A percentile compares a stretch with the other conserved stretches of the same genome.
These are phyloP conservation scores for Rhinogobius similis DNA, from an alignment of 2,113 vertebrate genomes.

Conservation along the genomic window DNA sequence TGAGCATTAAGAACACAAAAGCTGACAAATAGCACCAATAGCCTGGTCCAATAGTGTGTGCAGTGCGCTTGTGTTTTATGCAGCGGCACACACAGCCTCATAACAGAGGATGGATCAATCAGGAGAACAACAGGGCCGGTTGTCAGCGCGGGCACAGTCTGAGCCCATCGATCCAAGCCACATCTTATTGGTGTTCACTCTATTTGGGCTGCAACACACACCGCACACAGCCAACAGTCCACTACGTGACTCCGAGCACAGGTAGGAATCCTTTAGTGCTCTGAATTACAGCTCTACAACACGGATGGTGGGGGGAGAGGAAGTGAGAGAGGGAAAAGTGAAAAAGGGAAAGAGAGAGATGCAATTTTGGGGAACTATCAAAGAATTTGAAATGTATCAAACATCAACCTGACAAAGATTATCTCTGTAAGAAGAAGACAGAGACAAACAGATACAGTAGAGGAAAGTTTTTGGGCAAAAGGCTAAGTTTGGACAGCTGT, in stretches of 20 bases:
- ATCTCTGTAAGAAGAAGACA: slow-evolving; percentile 35
- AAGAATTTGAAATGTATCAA: slow-evolving; percentile 35
- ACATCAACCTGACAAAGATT: slow-evolving; percentile 51
- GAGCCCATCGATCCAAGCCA: slow-evolving; percentile 61
- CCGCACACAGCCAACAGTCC: slow-evolving; percentile 27
- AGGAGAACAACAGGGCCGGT: slow-evolving; percentile 50
- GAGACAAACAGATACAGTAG: slow-evolving; percentile 27
- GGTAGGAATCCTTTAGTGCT: slow-evolving; percentile 43
- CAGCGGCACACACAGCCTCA: slow-evolving; percentile 30
- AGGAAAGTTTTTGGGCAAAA: slow-evolving; percentile 9
- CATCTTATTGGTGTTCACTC: slow-evolving; percentile 62
- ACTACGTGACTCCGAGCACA: slow-evolving; percentile 45
- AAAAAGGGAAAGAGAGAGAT: slow-evolving; percentile 1
- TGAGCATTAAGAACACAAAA: slow-evolving; percentile 13
- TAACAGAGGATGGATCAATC: slow-evolving; percentile 56
- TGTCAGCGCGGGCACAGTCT: slow-evolving; percentile 58
- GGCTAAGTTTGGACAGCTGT: slow-evolving; percentile 21
- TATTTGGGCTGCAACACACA: slow-evolving; percentile 48
- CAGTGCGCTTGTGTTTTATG: slow-evolving; percentile 21
- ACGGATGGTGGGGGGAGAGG: slow-evolving; percentile 26
- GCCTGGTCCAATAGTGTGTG: slow-evolving; percentile 4
- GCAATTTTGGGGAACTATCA: slow-evolving; percentile 37
- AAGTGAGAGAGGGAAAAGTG: slow-evolving; percentile 8
- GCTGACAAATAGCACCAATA: slow-evolving; percentile 5
- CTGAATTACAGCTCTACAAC: slow-evolving; percentile 23